Base-by-base conservation (phyloP, 2,888 invertebrate genomes). In the Amphiduros pacificus region DNA sequence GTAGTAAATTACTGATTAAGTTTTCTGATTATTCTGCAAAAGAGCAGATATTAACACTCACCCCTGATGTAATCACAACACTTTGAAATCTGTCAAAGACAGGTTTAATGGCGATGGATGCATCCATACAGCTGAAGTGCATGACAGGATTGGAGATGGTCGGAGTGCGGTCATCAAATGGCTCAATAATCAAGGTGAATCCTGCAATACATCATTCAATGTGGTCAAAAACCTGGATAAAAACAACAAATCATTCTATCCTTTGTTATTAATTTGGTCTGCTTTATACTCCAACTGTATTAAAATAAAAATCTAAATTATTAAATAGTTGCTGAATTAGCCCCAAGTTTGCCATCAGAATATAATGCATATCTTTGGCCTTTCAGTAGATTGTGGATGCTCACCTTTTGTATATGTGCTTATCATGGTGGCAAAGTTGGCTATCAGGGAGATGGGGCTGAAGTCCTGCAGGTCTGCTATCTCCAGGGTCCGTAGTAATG, bases 121-220 rank as follows among this genome's bases (percentile, higher is more conserved):
- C 96, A 85, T 99, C 99, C 85, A 99, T 88, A 79, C 99, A 99
- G 76, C 94, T 95, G 79, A 89, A 88, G 73, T 84, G 81, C 44
- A 86, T 72, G 26, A 85, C 75, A 2, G 85, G 84, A 70, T 83
- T 78, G 51, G 77, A 72, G 31, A 84, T 79, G 48, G 82, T 83
- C 9, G 83, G 83, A 5, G 83, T 81, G 52, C 83, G 9, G 76
- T 97, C 96, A 80, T 99, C 98, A 79, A 93, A 96, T 0, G 99
- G 99, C 82, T 99, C 99, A 22, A 99, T 91, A 71, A 99, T 97
- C 66, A 99, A 90, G 0, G 94, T 93, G 83, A 99, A 99, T 1
- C 98, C 98, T 85, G 91, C 11, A 66, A 64, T 6, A 20, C n/a
- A 48, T 1, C n/a, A 20, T 17, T 48, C 11, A 48, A 20, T 6